These are phyloP conservation scores for Platygyra sinensis DNA, from an alignment of 64 coral and sea anemone genomes.

Conservation along the genomic window DNA sequence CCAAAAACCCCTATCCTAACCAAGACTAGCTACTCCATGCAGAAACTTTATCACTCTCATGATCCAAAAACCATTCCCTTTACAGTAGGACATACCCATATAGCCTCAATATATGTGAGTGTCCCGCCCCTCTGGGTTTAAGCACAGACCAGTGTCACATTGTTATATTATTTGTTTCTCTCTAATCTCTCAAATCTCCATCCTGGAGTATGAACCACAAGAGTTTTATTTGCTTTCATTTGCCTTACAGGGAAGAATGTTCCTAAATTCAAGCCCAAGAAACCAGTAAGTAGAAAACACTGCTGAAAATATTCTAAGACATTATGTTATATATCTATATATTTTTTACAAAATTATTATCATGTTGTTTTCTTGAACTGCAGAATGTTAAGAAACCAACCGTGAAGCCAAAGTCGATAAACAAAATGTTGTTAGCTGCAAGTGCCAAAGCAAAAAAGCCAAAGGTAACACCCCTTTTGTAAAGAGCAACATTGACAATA, in stretches of 20 bases:
- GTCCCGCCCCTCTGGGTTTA: too few relatives aligned
- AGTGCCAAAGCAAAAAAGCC: constrained; percentile 90
- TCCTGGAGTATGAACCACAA: too few relatives aligned
- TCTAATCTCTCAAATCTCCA: too few relatives aligned
- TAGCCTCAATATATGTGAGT: too few relatives aligned
- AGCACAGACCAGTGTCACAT: too few relatives aligned
- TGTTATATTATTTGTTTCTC: too few relatives aligned
- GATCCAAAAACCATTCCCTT: too few relatives aligned
- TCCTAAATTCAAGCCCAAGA: constrained; percentile 56
- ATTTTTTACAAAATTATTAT: neutral
- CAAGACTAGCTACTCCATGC: too few relatives aligned
- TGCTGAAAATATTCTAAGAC: too few relatives aligned
- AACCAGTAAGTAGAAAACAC: constrained; percentile 41
- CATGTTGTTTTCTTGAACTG: neutral
- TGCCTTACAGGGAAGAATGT: constrained; percentile 55
- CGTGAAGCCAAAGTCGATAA: constrained; percentile 86
- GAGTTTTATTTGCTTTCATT: neutral
- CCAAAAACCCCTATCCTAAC: too few relatives aligned
- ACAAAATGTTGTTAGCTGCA: constrained; percentile 92
- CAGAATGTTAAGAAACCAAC: constrained; percentile 91
- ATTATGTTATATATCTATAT: neutral
- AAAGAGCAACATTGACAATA: neutral
- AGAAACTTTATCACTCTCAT: too few relatives aligned
- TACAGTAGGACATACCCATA: too few relatives aligned
- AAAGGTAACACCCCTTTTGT: constrained; percentile 32